Conservation (phyloP, 2,113 vertebrate genomes). For the Tricholaema leucomelas region DNA sequence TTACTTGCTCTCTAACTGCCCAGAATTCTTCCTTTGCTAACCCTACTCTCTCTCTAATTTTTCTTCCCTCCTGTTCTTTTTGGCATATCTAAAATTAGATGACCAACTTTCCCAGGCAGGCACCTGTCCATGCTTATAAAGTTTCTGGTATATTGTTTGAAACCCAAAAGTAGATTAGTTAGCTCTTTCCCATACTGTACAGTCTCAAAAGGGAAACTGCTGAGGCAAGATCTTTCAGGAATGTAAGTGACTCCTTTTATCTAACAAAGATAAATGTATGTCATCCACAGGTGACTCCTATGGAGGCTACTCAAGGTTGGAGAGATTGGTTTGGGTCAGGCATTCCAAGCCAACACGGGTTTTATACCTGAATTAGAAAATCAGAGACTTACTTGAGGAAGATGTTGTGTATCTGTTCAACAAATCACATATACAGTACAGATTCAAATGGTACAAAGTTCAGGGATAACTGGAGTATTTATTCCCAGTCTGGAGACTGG, state of each 20-base stretch:
- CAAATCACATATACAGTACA: neutral
- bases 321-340: neutral
- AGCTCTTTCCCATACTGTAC: neutral
- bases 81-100: neutral
- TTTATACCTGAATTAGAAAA: neutral
- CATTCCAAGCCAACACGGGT: neutral
- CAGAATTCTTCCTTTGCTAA: neutral
- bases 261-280: neutral
- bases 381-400: neutral
- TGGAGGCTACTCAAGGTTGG: neutral
- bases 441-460: neutral
- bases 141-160: neutral
- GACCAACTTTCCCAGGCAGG: neutral
- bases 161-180: neutral
- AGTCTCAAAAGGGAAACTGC: neutral
- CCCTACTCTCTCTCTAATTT: neutral
- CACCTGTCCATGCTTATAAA: neutral
- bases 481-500: neutral
- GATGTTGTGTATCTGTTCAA: neutral
- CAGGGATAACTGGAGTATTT: neutral
- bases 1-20: neutral
- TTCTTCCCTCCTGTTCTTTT: neutral
- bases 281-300: neutral
- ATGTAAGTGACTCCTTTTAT: neutral
- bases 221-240: neutral